Evolutionary conservation across 2,113 vertebrate genomes (phyloP).

Genomic region (Poecile atricapillus): DNA sequence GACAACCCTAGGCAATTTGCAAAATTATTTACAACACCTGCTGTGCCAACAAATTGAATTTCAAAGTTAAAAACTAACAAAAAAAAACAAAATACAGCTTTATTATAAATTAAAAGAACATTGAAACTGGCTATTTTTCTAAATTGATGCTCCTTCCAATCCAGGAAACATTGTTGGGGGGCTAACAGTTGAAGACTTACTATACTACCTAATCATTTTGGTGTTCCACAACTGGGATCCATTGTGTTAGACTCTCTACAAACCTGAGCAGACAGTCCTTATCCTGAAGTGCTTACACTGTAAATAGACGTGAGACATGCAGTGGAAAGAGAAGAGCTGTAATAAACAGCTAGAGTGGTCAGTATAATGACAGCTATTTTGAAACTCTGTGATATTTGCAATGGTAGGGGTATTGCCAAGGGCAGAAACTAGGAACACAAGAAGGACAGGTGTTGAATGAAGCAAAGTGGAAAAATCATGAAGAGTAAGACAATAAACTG

Average conservation of each 20-base stretch:
- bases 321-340: not conserved
- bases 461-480: not conserved
- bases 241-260: not conserved
- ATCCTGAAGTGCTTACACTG: not conserved
- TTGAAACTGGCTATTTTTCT: not conserved
- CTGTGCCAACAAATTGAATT: not conserved
- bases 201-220: not conserved
- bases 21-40: conserved; percentile 3
- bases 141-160: not conserved
- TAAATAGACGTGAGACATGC: not conserved
- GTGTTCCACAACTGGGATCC: not conserved
- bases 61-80: not conserved
- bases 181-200: not conserved
- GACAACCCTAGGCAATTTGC: not conserved
- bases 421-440: not conserved
- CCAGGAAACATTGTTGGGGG: not conserved
- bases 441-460: not conserved
- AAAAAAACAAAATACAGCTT: not conserved
- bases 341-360: not conserved
- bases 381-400: not conserved
- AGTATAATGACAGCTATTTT: not conserved
- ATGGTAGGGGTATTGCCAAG: not conserved
- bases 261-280: not conserved
- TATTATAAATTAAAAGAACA: not conserved
- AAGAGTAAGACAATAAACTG: not conserved